These are phyloP conservation scores for Orycteropus afer DNA, from an alignment of 2,113 vertebrate genomes.

Conservation along the genomic window DNA sequence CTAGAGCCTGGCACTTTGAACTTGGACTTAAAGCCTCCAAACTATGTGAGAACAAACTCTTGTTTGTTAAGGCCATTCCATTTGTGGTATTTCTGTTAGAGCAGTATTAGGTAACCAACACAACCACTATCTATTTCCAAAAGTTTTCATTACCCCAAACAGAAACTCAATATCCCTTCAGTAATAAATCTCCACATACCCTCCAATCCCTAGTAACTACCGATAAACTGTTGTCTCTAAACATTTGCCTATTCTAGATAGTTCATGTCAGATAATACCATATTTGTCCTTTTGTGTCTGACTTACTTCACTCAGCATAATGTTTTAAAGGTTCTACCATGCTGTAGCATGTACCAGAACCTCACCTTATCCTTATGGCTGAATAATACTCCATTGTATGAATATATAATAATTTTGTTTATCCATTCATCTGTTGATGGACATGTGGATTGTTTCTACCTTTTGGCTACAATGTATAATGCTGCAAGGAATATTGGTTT, in stretches of 20 bases:
- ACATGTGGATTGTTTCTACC: neutral
- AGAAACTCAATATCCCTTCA: neutral
- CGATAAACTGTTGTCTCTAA: neutral
- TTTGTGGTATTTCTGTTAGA: neutral
- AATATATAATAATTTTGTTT: neutral
- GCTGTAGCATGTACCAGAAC: too few relatives aligned
- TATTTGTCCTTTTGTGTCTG: neutral
- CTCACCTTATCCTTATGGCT: neutral
- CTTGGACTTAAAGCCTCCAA: too few relatives aligned
- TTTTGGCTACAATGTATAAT: neutral
- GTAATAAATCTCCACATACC: neutral
- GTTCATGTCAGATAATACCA: neutral
- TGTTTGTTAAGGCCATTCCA: too few relatives aligned
- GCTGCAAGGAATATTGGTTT: neutral
- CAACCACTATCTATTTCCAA: neutral
- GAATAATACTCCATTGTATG: neutral
- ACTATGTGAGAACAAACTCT: too few relatives aligned
- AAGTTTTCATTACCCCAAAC: neutral
- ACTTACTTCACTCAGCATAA: neutral
- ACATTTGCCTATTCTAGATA: neutral
- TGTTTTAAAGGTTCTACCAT: neutral
- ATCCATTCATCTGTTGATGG: neutral
- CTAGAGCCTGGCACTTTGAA: too few relatives aligned
- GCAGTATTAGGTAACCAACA: too few relatives aligned
- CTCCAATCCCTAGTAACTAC: neutral